phyloP scores from a whole-genome alignment of 2,113 vertebrate species.

The Hiodon alosoides region DNA sequence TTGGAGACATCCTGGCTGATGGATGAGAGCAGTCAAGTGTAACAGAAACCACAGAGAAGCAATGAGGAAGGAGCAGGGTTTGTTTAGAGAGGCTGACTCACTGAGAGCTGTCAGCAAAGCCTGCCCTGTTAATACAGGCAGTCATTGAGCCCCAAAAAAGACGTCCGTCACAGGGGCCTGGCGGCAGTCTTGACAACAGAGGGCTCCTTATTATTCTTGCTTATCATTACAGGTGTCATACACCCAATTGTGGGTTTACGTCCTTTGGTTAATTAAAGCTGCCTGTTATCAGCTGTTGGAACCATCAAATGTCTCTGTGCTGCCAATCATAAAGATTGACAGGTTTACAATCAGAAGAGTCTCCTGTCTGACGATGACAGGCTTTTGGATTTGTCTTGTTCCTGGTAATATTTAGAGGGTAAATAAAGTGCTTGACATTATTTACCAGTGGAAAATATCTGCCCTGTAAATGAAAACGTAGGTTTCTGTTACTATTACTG shows the following conservation, averaged over 20 bases:
- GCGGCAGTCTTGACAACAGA: not conserved
- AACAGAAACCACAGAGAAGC: conserved; percentile 34
- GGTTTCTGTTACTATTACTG: too few relatives aligned
- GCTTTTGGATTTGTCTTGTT: too few relatives aligned
- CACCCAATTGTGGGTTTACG: not conserved
- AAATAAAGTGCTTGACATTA: too few relatives aligned
- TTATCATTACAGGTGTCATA: not conserved
- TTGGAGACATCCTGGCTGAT: not conserved
- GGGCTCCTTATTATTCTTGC: not conserved
- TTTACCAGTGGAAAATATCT: too few relatives aligned
- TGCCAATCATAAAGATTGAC: not conserved
- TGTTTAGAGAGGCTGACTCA: not conserved
- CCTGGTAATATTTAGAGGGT: too few relatives aligned
- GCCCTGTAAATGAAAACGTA: too few relatives aligned
- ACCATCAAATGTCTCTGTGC: not conserved
- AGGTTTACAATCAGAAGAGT: too few relatives aligned
- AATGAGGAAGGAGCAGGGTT: conserved; percentile 33
- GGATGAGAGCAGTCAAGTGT: conserved; percentile 44
- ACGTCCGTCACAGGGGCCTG: not conserved
- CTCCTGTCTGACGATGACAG: too few relatives aligned
- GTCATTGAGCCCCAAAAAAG: conserved; percentile 9
- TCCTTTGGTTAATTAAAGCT: not conserved
- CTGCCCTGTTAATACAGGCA: not conserved
- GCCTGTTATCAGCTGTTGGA: too few relatives aligned
- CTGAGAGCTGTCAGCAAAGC: not conserved